phyloP scores from a whole-genome alignment of 2,797 vertebrate species.

The Cuculus canorus region DNA sequence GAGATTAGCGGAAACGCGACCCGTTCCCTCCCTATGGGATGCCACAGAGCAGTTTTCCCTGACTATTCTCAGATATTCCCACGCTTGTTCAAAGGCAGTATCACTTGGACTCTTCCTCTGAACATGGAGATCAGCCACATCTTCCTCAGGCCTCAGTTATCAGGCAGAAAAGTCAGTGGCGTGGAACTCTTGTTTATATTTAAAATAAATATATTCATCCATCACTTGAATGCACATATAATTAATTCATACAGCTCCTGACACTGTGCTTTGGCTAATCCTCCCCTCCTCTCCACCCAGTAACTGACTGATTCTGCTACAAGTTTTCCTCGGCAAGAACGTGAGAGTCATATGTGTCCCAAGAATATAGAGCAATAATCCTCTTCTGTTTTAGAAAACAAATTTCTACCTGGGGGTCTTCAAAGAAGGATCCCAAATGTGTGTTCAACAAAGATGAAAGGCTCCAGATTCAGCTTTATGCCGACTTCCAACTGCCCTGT shows the following conservation, averaged over 20 bases:
- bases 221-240: conserved; percentile 7
- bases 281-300: background rate
- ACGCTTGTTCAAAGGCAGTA: background rate
- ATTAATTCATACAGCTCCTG: conserved; percentile 10
- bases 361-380: conserved; percentile 51
- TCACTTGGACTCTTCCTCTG: background rate
- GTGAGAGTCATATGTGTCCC: background rate
- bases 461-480: background rate
- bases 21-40: conserved; percentile 23
- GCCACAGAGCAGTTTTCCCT: background rate
- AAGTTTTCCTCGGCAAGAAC: conserved; percentile 5
- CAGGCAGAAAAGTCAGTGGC: background rate
- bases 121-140: background rate
- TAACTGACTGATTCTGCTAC: conserved; percentile 35
- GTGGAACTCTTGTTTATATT: conserved; percentile 23
- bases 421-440: background rate
- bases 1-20: conserved; percentile 31
- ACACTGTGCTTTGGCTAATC: background rate
- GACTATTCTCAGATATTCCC: conserved; percentile 35
- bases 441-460: background rate
- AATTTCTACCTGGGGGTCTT: background rate
- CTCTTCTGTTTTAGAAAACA: conserved; percentile 14
- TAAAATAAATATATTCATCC: conserved; percentile 50
- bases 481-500: background rate
- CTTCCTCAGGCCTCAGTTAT: background rate